phyloP scores from a whole-genome alignment of 2,113 vertebrate genomes.

The Orthonyx spaldingii region DNA sequence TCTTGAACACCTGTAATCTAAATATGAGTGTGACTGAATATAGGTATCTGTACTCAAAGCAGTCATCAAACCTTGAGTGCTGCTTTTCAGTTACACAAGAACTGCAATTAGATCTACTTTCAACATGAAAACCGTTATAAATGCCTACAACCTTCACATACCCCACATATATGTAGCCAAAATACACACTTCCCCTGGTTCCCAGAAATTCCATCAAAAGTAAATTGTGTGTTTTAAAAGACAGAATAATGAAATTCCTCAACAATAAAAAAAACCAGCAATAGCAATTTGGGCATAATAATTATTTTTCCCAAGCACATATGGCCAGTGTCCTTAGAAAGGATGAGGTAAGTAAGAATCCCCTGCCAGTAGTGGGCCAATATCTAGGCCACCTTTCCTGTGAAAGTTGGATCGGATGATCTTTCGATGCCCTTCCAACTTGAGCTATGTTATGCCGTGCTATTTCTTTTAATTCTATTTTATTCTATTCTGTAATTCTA shows the following conservation, averaged over 20 bases:
- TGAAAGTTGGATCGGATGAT: not conserved
- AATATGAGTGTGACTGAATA: not conserved
- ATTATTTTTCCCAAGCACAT: not conserved
- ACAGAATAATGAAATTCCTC: not conserved
- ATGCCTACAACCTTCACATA: not conserved
- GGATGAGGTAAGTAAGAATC: not conserved
- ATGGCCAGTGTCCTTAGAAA: not conserved
- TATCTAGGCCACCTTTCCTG: not conserved
- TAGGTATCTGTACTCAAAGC: not conserved
- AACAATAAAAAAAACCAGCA: accelerated
- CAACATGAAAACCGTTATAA: not conserved
- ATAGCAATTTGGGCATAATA: not conserved
- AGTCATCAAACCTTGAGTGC: not conserved
- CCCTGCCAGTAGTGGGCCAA: not conserved
- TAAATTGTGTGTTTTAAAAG: not conserved
- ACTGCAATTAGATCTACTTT: not conserved
- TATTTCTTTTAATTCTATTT: not conserved
- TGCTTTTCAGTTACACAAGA: not conserved
- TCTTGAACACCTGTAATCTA: not conserved
- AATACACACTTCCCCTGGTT: not conserved
- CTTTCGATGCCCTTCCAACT: not conserved
- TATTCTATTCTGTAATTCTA: not conserved
- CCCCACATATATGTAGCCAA: not conserved
- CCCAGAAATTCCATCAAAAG: not conserved
- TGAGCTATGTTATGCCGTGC: not conserved